Evolutionary conservation across 2,888 invertebrate genomes (phyloP), one percentile per base, ranked within the genome.

Genomic region (Muschampia plurimacula): DNA sequence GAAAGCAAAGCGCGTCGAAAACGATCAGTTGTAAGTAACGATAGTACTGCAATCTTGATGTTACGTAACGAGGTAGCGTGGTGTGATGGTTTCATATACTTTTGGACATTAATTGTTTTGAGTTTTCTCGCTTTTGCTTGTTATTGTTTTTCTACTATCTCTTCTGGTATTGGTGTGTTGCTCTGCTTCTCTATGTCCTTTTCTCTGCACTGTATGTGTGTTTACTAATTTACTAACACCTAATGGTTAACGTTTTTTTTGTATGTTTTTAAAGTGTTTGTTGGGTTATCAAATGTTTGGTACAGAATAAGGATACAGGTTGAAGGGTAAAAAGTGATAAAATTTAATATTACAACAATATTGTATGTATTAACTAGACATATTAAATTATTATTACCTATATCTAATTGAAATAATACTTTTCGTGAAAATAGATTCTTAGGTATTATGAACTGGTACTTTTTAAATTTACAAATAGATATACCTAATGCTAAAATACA

Each of bases 51-150:
- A 83, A 81, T 85, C 76, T 90, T 84, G 89, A 85, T 90, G 89
- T 91, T 86, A 88, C 84, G 80, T 89, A 87, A 86, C 84, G 83
- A 89, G 89, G 90, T 91, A 90, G 90, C 87, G 89, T 90, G 91
- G 90, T 91, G 90, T 91, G 85, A 85, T 89, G 89, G 90, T 90
- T 87, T 89, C 88, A 88, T 84, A 86, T 77, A 84, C 80, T 83
- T 77, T 80, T 80, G 79, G 57, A 72, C 44, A 67, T 82, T 77
- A 77, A 76, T 63, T 63, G 59, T 59, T 41, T 83, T 75, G 66
- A 62, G 81, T 85, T 85, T 81, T 77, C 75, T 77, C 79, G 90
- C 89, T 89, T 91, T 74, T 78, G 88, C 89, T 91, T 90, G 76
- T 81, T 76, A 82, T 81, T 84, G 79, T 78, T 80, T 82, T 63